phyloP scores from a whole-genome alignment of 2,888 invertebrate genomes.

The Synergus umbraculus region DNA sequence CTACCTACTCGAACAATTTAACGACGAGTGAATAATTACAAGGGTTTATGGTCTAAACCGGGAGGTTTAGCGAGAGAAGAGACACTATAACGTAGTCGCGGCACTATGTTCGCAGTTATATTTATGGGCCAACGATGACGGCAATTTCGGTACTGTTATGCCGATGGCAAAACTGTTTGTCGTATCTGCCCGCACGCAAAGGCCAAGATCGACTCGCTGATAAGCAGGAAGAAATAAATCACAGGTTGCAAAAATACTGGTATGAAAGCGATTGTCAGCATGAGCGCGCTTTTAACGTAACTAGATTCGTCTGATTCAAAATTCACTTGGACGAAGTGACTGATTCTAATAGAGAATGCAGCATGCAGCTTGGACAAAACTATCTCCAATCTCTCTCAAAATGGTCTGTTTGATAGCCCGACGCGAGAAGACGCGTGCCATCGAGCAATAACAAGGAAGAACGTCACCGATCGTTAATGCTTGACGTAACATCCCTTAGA shows the following conservation, averaged over 20 bases:
- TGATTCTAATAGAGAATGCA: constrained; percentile 22
- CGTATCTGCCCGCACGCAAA: constrained; percentile 35
- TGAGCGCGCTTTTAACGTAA: neutral
- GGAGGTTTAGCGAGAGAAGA: constrained; percentile 61
- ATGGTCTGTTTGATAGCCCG: constrained; percentile 59
- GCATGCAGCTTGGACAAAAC: constrained; percentile 50
- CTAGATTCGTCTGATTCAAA: constrained; percentile 15
- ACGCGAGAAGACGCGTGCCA: constrained; percentile 62
- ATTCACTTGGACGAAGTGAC: neutral
- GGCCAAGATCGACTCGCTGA: constrained; percentile 29
- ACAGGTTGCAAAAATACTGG: constrained; percentile 27
- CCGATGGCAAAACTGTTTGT: constrained; percentile 56
- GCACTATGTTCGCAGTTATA: constrained; percentile 63
- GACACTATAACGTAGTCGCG: constrained; percentile 50
- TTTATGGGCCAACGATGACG: constrained; percentile 69
- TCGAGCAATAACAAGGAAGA: constrained; percentile 63
- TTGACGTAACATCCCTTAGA: constrained; percentile 51
- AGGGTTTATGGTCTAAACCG: constrained; percentile 71
- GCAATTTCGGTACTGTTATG: constrained; percentile 59
- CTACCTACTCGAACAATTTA: constrained; percentile 71
- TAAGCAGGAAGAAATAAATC: constrained; percentile 32
- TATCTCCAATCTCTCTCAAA: constrained; percentile 50
- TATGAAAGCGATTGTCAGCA: constrained; percentile 14
- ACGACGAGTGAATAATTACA: constrained; percentile 75
- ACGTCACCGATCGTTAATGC: constrained; percentile 63